phyloP scores from a whole-genome alignment of 2,113 vertebrate genomes.

The Cyanoramphus novaezelandiae region DNA sequence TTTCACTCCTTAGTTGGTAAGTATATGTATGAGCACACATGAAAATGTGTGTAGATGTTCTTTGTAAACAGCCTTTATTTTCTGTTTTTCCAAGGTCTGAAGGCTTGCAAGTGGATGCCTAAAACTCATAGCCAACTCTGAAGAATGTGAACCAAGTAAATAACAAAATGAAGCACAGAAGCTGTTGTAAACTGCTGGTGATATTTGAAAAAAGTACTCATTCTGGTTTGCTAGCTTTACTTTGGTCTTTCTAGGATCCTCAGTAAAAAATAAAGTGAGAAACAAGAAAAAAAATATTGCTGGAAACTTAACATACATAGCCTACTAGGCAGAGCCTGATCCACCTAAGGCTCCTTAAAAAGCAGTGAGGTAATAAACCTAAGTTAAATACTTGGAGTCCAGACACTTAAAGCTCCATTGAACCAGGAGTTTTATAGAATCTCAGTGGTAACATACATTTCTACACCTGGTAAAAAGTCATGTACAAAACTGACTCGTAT shows the following conservation, averaged over 20 bases:
- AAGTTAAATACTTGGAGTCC: not conserved
- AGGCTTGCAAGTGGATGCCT: not conserved
- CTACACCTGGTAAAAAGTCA: conserved; percentile 8
- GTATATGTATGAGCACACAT: rapidly evolving
- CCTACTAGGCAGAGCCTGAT: not conserved
- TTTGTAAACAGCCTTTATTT: not conserved
- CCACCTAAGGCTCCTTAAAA: conserved; percentile 1
- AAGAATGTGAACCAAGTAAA: not conserved
- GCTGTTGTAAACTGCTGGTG: not conserved
- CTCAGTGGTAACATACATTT: conserved; percentile 9
- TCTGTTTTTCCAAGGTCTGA: not conserved
- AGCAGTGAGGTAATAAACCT: conserved; percentile 4
- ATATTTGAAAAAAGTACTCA: not conserved
- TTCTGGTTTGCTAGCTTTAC: not conserved
- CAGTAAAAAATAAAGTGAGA: not conserved
- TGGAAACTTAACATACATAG: not conserved
- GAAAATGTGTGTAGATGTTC: not conserved
- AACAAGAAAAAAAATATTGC: not conserved
- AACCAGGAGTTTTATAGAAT: conserved; percentile 16
- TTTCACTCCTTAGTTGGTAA: not conserved
- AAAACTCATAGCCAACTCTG: not conserved
- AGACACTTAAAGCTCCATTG: not conserved
- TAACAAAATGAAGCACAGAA: not conserved
- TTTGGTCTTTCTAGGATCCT: not conserved
- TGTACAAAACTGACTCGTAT: not conserved